Conservation (phyloP, 2,888 invertebrate species). For the Noctua janthe region DNA sequence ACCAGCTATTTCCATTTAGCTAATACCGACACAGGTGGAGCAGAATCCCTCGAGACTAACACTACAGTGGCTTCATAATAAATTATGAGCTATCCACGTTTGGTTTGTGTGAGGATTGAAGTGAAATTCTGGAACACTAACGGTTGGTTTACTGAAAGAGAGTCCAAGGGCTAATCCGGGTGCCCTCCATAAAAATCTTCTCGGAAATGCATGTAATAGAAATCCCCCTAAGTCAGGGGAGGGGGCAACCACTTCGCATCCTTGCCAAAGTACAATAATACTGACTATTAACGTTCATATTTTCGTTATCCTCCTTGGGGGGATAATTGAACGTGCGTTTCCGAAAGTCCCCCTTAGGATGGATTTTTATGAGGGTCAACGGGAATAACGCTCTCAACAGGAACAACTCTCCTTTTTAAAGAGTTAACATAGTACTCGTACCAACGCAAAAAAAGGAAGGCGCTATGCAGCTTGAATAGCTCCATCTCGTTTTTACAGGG, state of each 20-base stretch:
- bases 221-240: not conserved
- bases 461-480: not conserved
- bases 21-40: conserved; percentile 37
- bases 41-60: conserved; percentile 12
- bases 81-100: conserved; percentile 19
- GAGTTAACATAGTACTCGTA: not conserved
- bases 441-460: not conserved
- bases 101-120: conserved; percentile 1
- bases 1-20: conserved; percentile 38
- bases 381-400: not conserved
- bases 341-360: not conserved
- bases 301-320: not conserved
- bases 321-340: not conserved
- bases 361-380: not conserved
- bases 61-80: conserved; percentile 17
- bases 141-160: not conserved
- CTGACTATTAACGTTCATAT: not conserved
- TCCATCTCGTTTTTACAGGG: not conserved
- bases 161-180: not conserved
- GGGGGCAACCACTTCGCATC: not conserved
- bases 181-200: not conserved
- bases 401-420: not conserved
- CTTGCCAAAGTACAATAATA: not conserved
- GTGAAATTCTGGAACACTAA: not conserved
- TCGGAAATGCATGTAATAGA: not conserved